Conservation (phyloP, 2,888 invertebrate genomes). For the Uropetala carovei region DNA sequence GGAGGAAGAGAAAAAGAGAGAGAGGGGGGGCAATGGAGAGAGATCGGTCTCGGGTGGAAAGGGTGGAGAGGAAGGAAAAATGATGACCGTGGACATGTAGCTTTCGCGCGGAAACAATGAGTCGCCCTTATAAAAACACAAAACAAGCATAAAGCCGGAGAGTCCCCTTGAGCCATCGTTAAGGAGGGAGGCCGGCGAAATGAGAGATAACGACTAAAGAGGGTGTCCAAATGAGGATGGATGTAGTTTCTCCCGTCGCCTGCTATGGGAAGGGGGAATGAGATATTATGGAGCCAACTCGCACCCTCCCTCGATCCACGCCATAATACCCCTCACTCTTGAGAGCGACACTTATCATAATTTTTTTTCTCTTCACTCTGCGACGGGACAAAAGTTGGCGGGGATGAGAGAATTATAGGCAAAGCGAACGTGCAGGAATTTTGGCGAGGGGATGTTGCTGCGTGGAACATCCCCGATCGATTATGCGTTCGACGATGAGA, state of each 20-base stretch:
- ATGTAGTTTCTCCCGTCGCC: neutral
- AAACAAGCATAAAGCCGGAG: neutral
- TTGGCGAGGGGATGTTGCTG: too few species aligned
- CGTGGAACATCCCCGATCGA: too few species aligned
- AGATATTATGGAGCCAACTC: too few species aligned
- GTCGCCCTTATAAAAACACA: neutral
- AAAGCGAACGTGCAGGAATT: too few species aligned
- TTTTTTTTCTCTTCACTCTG: too few species aligned
- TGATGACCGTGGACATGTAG: neutral
- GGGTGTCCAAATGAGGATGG: conserved; percentile 25
- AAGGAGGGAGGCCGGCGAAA: neutral
- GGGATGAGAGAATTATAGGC: too few species aligned
- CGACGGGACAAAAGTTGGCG: too few species aligned
- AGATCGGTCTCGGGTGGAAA: neutral
- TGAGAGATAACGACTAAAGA: neutral
- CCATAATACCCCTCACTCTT: too few species aligned
- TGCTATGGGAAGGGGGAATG: neutral
- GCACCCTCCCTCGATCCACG: too few species aligned
- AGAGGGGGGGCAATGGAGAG: neutral
- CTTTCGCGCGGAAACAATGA: conserved; percentile 20
- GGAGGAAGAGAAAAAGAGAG: neutral
- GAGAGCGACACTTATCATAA: too few species aligned
- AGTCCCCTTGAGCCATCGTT: neutral
- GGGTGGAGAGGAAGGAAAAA: neutral
- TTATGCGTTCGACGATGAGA: too few species aligned